Base-by-base conservation (phyloP, 2,797 vertebrate species). In the Sorex maritimensis region DNA sequence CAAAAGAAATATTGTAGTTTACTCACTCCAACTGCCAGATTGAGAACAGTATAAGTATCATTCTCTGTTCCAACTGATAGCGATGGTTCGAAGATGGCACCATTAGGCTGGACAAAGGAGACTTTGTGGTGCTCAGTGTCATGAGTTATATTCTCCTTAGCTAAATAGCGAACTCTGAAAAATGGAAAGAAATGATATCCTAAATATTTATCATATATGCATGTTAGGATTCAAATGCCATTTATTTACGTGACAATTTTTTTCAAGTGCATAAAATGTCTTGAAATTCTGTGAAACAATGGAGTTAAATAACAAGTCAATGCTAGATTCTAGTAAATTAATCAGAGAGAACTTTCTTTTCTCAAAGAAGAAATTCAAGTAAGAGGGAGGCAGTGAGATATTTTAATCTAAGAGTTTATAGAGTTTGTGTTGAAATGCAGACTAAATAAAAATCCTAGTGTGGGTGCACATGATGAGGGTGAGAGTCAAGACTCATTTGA, bases 1-100 rank as follows among this genome's bases (percentile, higher is more conserved):
- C 26, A 41, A 77, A 74, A 81, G 0, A 46, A 24, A 7, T 9
- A 6, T 10, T 23, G 0, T 0, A 68, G 34, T 83, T n/a, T 96
- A 99, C 99, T 98, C 98, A 99, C 99, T 81, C 97, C 99, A 92
- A 99, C 98, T 86, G 98, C 99, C 46, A 99, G 98, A 95, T 99
- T 99, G 85, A 99, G 98, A n/a, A 98, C 68, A 0, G 98, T 99
- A 96, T 99, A 13, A 0, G 0, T 91, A 91, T 99, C 99, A 1
- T 99, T 93, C 96, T 99, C 99, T 41, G 98, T 3, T 61, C 99
- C 99, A 83, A 98, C 69, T 0, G 99, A 99, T 97, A 99, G 91
- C 21, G 97, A 86, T 0, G 98, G 99, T 78, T 98, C 98, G 94
- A 99, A 99, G 46, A 94, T 96, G 94, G 99, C 99, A 9, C 93